Evolutionary conservation across 2,797 vertebrate species (phyloP).

Genomic region (Cottoperca gobio): DNA sequence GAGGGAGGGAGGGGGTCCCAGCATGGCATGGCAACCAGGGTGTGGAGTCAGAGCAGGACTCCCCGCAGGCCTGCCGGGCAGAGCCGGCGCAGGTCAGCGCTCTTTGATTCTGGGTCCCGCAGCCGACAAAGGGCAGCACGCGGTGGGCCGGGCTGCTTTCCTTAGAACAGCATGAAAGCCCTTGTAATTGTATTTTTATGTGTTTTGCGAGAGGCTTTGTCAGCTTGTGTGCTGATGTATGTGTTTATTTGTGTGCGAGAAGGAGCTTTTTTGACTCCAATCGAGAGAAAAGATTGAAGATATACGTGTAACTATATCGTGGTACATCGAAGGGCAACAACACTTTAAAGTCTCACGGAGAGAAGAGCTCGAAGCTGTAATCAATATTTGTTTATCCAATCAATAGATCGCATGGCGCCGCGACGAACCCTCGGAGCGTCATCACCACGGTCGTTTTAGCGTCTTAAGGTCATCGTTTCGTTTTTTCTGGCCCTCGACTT

Average conservation of each 20-base stretch:
- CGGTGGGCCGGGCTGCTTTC: slow-evolving; percentile 82
- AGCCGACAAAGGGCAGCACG: slow-evolving; percentile 88
- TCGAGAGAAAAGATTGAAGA: neutral
- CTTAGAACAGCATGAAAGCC: slow-evolving; percentile 83
- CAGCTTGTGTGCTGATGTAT: slow-evolving; percentile 67
- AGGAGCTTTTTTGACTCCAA: neutral
- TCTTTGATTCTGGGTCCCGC: slow-evolving; percentile 90
- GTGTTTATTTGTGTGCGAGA: slow-evolving; percentile 59
- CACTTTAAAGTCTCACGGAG: too few relatives aligned
- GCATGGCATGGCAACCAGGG: slow-evolving; percentile 85
- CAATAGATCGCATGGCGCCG: too few relatives aligned
- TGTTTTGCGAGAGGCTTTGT: slow-evolving; percentile 71
- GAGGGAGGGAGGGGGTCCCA: slow-evolving; percentile 70
- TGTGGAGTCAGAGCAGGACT: slow-evolving; percentile 86
- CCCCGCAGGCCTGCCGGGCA: slow-evolving; percentile 86
- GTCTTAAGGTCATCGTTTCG: too few relatives aligned
- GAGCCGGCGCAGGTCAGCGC: slow-evolving; percentile 88
- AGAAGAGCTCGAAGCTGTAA: too few relatives aligned
- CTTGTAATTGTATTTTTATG: slow-evolving; percentile 77
- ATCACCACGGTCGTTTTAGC: too few relatives aligned
- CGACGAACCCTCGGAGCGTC: too few relatives aligned
- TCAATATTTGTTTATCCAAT: too few relatives aligned
- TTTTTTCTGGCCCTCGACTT: too few relatives aligned
- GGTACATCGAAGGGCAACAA: too few relatives aligned
- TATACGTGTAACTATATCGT: too few relatives aligned